A percentile compares a stretch with the other conserved stretches of the same genome.
phyloP scores from a whole-genome alignment of 1,140 invertebrate genomes.

The Fopius arisanus region DNA sequence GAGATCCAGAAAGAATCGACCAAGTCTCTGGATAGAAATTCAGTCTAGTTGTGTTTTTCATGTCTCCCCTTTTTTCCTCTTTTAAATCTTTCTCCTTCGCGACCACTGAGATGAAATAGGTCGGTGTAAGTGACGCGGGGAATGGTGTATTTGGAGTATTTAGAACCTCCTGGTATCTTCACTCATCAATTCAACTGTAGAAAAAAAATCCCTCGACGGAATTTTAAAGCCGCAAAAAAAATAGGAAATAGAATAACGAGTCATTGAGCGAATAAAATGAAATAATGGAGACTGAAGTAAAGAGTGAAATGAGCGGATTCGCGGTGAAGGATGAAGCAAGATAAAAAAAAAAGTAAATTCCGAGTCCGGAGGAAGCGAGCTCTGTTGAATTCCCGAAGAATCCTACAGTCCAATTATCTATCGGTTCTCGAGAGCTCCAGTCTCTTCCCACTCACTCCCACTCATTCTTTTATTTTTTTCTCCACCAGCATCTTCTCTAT shows the following conservation, averaged over 20 bases:
- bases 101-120: not conserved
- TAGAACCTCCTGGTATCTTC: not conserved
- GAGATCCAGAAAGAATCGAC: conserved; percentile 17
- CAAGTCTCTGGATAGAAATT: no score
- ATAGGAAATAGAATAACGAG: not conserved
- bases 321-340: not conserved
- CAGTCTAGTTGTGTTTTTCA: no score
- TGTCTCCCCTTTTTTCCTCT: not conserved
- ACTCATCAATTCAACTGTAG: not conserved
- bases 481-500: not conserved
- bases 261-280: not conserved
- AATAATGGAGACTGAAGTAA: not conserved
- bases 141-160: conserved; percentile 27
- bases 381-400: conserved; percentile 22
- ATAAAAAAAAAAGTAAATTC: not conserved
- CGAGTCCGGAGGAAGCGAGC: conserved; percentile 20
- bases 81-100: not conserved
- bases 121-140: conserved; percentile 12
- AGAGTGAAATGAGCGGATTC: conserved; percentile 8
- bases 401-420: conserved; percentile 28
- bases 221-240: not conserved
- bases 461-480: not conserved
- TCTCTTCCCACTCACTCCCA: not conserved
- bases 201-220: not conserved
- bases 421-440: conserved; percentile 3